Conservation (phyloP, 2,797 vertebrate species). For the Gastrophryne carolinensis region DNA sequence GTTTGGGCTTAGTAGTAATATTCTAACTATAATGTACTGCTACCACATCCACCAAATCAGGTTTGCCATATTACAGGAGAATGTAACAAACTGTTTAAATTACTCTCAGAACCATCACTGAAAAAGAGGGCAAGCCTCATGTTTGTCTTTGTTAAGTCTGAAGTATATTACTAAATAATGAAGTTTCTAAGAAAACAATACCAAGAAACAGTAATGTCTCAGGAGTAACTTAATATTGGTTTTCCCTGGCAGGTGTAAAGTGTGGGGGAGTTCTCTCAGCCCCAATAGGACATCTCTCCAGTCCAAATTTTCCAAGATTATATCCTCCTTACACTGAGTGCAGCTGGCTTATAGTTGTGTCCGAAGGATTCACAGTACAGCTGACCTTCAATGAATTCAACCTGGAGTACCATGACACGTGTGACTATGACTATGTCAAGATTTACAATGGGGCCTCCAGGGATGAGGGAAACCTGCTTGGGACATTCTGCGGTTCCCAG, state of each 20-base stretch:
- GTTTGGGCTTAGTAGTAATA: too few relatives aligned
- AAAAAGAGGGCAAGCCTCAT: too few relatives aligned
- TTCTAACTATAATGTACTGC: too few relatives aligned
- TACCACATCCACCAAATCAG: too few relatives aligned
- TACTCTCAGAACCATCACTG: too few relatives aligned
- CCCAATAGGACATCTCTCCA: conserved; percentile 86
- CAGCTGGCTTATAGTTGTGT: conserved; percentile 91
- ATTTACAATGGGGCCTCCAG: conserved; percentile 88
- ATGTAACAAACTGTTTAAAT: too few relatives aligned
- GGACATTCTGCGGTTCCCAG: conserved; percentile 85
- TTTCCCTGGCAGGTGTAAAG: conserved; percentile 81
- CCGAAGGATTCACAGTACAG: conserved; percentile 88
- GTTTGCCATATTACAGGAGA: too few relatives aligned
- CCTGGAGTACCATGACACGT: conserved; percentile 85
- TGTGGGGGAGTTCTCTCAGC: conserved; percentile 94
- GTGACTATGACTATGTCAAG: conserved; percentile 91
- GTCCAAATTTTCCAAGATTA: conserved; percentile 89
- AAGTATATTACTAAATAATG: too few relatives aligned
- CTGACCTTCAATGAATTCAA: conserved; percentile 91
- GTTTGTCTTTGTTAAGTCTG: too few relatives aligned
- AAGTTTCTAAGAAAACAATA: too few relatives aligned
- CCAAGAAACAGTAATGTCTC: background rate
- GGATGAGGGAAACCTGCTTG: conserved; percentile 89
- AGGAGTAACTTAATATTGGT: background rate
- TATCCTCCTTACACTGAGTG: conserved; percentile 93